Conservation (phyloP, 2,888 invertebrate species). For the Noctua comes region DNA sequence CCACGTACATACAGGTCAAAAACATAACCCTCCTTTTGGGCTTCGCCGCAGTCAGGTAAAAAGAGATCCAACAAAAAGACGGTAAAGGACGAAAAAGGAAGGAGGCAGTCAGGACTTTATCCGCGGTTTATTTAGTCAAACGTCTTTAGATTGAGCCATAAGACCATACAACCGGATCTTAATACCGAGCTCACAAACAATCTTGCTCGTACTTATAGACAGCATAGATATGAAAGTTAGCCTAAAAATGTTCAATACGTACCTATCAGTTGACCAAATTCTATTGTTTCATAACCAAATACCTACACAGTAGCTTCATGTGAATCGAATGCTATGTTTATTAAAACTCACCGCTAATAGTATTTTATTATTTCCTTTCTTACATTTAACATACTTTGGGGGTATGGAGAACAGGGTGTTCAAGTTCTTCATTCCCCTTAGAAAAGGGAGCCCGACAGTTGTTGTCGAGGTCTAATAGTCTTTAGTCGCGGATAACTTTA, state of each 20-base stretch:
- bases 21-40: too few species aligned
- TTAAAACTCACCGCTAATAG: background rate
- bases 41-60: too few species aligned
- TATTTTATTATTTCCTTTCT: background rate
- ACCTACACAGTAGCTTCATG: background rate
- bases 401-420: too few species aligned
- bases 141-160: background rate
- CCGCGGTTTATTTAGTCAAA: background rate
- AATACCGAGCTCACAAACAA: background rate
- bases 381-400: background rate
- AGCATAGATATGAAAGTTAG: background rate
- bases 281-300: background rate
- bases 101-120: background rate
- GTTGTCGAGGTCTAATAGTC: too few species aligned
- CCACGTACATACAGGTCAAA: too few species aligned
- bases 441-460: too few species aligned
- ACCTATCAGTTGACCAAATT: background rate
- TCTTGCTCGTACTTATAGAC: background rate
- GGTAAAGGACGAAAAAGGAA: background rate
- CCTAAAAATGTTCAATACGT: background rate
- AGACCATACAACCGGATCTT: background rate
- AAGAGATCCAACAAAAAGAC: background rate
- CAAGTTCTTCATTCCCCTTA: too few species aligned
- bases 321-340: background rate
- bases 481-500: too few species aligned